Base-by-base conservation (phyloP, 2,888 invertebrate species). In the Tortrix viridana region DNA sequence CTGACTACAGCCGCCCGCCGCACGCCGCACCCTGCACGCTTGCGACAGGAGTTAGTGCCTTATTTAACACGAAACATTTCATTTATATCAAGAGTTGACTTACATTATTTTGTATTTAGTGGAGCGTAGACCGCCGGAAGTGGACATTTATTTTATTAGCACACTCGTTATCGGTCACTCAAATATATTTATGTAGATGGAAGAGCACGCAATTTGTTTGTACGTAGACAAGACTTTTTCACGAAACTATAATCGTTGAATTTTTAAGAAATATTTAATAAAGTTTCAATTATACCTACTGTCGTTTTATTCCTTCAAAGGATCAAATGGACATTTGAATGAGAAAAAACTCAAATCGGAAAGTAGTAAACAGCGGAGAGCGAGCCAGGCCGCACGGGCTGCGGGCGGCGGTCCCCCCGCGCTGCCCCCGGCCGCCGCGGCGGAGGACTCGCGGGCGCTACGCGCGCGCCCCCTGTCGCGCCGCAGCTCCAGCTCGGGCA, bases 231-330 rank as follows among this genome's bases (percentile, higher is more conserved):
- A 68, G 55, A 66, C 67, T 66, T 69, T 67, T 68, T 38, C n/a
- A 60, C 16, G 48, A 65, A 41, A 52, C 58, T 58, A 65, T 66
- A 14, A 67, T 71, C 69, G 64, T 65, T 67, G 60, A 66, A 65
- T 68, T 65, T 66, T 53, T 52, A 68, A 67, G 66, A 65, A 50
- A 57, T 69, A 65, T 69, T 67, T 68, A 68, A 68, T 57, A 61
- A 59, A 67, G 64, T 69, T 44, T 66, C 59, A 79, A 80, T 76
- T 49, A 70, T 66, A 71, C n/a, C n/a, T n/a, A n/a, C 67, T 65
- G 61, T 78, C 49, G 79, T 82, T 83, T 82, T 68, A 81, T 81
- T 82, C 71, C 71, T 73, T 71, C 65, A 38, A 82, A 82, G 81
- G 82, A 75, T 65, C 68, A 49, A 66, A 64, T 47, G 62, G 57